Conservation (phyloP, 30 jellyfish, hydroid and myxozoan genomes). For the Rhopilema esculentum region DNA sequence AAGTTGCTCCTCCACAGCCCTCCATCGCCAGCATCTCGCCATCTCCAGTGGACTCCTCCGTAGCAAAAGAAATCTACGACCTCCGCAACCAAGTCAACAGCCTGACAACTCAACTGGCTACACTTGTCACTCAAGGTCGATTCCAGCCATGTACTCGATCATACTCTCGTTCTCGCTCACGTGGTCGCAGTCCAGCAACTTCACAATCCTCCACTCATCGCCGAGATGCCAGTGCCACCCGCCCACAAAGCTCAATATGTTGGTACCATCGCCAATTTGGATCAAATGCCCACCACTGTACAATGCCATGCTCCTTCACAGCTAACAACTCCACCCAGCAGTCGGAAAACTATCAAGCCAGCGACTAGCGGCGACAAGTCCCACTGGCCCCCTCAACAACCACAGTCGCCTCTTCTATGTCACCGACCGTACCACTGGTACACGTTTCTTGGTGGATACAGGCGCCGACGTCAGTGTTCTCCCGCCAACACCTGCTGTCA, state of each 20-base stretch:
- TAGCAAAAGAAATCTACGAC: background rate
- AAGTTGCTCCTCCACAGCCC: slow-evolving; percentile 20
- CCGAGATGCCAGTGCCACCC: background rate
- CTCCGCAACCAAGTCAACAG: slow-evolving; percentile 17
- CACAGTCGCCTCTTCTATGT: slow-evolving; percentile 57
- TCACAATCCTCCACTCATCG: background rate
- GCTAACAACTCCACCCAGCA: slow-evolving; percentile 13
- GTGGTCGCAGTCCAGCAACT: slow-evolving; percentile 7
- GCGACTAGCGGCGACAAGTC: slow-evolving; percentile 51
- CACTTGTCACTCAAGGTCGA: slow-evolving; percentile 6
- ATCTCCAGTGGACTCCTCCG: slow-evolving; percentile 19
- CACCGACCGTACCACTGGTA: slow-evolving; percentile 30
- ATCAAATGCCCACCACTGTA: slow-evolving; percentile 12
- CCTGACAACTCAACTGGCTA: background rate
- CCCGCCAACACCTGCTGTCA: slow-evolving; percentile 18
- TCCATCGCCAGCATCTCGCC: slow-evolving; percentile 1
- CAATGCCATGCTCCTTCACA: slow-evolving; percentile 28
- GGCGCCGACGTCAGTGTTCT: slow-evolving; percentile 73
- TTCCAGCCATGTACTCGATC: slow-evolving; percentile 2
- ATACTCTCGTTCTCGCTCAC: background rate
- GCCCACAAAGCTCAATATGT: background rate
- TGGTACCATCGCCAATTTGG: slow-evolving; percentile 34
- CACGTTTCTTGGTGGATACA: slow-evolving; percentile 51
- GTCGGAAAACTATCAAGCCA: slow-evolving; percentile 33
- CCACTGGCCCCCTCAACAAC: slow-evolving; percentile 6